These are phyloP conservation scores for Ptychadena robeensis DNA, from an alignment of 2,797 vertebrate species.

Conservation along the genomic window DNA sequence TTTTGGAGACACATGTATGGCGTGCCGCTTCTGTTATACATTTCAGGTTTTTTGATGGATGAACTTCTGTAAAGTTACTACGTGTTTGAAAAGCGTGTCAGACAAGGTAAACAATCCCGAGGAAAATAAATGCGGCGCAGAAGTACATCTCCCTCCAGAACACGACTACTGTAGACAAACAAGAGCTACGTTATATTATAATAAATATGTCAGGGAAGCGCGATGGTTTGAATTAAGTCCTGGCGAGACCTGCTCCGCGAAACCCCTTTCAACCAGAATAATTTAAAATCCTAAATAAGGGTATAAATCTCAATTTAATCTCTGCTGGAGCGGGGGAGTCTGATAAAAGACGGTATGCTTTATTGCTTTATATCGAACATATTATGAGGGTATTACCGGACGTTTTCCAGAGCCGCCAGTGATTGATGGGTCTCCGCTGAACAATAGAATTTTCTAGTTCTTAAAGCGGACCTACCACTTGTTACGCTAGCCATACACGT, in stretches of 20 bases:
- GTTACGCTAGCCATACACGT: no score
- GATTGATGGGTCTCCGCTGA: not conserved
- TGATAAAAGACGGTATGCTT: constrained; percentile 3
- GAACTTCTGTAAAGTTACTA: constrained; percentile 36
- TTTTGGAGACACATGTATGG: not conserved
- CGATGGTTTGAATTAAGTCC: constrained; percentile 1
- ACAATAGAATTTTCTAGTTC: not conserved
- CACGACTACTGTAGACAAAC: constrained; percentile 39
- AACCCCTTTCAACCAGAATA: constrained; percentile 8
- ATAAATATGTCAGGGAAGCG: not conserved
- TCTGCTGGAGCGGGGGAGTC: not conserved
- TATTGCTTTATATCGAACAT: constrained; percentile 8
- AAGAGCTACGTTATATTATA: constrained; percentile 6
- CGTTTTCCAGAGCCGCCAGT: not conserved
- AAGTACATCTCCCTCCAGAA: constrained; percentile 5
- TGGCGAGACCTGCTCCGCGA: not conserved
- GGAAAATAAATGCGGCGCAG: not conserved
- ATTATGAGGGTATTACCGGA: not conserved
- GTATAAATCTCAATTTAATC: not conserved
- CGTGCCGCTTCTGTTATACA: not conserved
- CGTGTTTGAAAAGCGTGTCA: constrained; percentile 40
- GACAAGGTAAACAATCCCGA: constrained; percentile 16
- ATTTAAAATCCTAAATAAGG: constrained; percentile 6
- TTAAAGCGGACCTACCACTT: no score
- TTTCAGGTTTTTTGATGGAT: constrained; percentile 28